Percentiles rank a stretch among this genome's conserved stretches.
These are phyloP conservation scores for Mesoclemmys tuberculata DNA, from an alignment of 2,113 vertebrate species.

Conservation along the genomic window DNA sequence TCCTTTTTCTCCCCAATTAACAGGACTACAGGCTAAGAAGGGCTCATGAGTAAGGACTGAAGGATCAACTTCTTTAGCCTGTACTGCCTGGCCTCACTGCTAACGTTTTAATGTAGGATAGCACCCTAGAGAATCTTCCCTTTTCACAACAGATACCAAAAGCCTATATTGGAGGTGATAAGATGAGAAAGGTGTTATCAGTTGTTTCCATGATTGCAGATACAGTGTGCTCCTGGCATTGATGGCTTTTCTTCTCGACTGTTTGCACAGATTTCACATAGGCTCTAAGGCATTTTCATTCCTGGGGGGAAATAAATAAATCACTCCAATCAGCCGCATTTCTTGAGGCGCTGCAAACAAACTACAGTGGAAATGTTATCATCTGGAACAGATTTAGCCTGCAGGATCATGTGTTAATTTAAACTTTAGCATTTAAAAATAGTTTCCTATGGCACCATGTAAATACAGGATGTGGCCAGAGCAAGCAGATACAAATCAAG, in stretches of 20 bases:
- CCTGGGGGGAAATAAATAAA: slow-evolving; percentile 36
- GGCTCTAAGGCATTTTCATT: not conserved
- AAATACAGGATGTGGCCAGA: slow-evolving; percentile 8
- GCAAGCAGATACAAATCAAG: not conserved
- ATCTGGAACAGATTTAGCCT: slow-evolving; percentile 45
- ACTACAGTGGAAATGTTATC: slow-evolving; percentile 49
- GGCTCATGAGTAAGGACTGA: not conserved
- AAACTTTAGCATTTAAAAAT: slow-evolving; percentile 34
- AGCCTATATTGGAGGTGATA: not conserved
- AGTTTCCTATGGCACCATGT: not conserved
- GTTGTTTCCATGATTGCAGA: not conserved
- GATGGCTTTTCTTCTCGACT: not conserved
- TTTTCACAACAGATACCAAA: not conserved
- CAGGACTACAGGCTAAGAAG: fast-evolving
- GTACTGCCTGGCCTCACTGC: not conserved
- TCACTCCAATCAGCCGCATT: slow-evolving; percentile 40
- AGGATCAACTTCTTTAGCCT: not conserved
- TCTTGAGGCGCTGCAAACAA: slow-evolving; percentile 29
- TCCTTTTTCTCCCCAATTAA: not conserved
- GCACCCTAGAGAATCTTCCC: not conserved
- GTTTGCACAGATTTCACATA: slow-evolving; percentile 1
- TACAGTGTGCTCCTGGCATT: fast-evolving
- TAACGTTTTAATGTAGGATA: not conserved
- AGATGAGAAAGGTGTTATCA: slow-evolving; percentile 45
- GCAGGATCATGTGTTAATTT: slow-evolving; percentile 27